Percentiles rank a stretch among this genome's conserved stretches.
Evolutionary conservation across 2,888 invertebrate genomes (phyloP).

Genomic region (Drosophila peninsularis): DNA sequence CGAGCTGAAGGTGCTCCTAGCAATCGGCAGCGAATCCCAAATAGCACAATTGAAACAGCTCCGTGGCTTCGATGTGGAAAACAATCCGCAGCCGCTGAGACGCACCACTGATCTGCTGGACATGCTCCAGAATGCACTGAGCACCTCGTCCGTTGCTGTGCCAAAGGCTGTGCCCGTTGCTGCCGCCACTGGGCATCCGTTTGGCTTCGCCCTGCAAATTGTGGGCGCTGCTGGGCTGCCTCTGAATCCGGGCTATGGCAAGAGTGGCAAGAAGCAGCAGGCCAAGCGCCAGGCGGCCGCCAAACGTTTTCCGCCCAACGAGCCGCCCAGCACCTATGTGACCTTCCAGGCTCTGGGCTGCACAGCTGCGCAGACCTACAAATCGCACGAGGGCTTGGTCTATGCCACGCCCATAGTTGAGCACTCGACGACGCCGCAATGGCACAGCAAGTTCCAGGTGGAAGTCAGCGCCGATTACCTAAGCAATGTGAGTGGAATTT

Average conservation of each 20-base stretch:
- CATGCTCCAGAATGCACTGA: constrained; percentile 74
- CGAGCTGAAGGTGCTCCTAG: constrained; percentile 86
- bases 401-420: constrained; percentile 86
- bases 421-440: constrained; percentile 86
- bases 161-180: constrained; percentile 21
- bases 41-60: constrained; percentile 86
- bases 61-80: constrained; percentile 69
- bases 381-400: constrained; percentile 84
- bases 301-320: constrained; percentile 81
- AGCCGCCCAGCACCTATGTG: constrained; percentile 87
- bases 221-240: constrained; percentile 87
- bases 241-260: constrained; percentile 78
- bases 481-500: constrained; percentile 85
- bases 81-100: constrained; percentile 38
- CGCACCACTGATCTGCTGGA: constrained; percentile 77
- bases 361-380: constrained; percentile 67
- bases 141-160: constrained; percentile 29
- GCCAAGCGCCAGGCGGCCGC: constrained; percentile 76
- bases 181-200: constrained; percentile 30
- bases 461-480: constrained; percentile 85
- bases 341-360: constrained; percentile 86
- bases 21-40: constrained; percentile 87
- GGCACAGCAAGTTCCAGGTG: constrained; percentile 86
- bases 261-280: constrained; percentile 67
- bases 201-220: constrained; percentile 86